These are phyloP conservation scores for Tauraco erythrolophus DNA, from an alignment of 2,113 vertebrate genomes.

Conservation along the genomic window DNA sequence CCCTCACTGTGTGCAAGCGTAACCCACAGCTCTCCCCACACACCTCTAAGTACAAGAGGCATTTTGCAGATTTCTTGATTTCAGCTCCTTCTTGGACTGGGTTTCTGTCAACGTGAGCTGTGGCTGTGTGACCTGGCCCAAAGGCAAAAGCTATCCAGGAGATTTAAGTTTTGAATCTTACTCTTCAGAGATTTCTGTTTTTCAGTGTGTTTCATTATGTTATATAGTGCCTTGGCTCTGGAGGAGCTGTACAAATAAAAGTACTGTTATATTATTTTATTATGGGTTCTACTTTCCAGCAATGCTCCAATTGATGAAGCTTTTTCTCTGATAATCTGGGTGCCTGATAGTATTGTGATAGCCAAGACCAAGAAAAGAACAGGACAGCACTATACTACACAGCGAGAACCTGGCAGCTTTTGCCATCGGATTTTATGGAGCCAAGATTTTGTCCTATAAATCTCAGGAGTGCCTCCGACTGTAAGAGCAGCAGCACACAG, in stretches of 20 bases:
- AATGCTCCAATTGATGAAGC: background rate
- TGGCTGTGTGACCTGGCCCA: background rate
- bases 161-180: background rate
- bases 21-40: background rate
- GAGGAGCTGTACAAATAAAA: background rate
- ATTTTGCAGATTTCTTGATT: background rate
- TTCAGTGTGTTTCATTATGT: background rate
- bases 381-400: rapidly evolving
- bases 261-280: background rate
- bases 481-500: background rate
- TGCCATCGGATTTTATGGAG: background rate
- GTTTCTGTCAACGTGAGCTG: background rate
- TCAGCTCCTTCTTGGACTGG: background rate
- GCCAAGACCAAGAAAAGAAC: background rate
- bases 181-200: background rate
- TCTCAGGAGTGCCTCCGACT: background rate
- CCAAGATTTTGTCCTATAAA: background rate
- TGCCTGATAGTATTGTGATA: background rate
- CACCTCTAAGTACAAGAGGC: rapidly evolving
- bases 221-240: background rate
- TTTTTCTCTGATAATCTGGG: background rate
- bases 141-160: background rate
- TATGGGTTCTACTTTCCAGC: background rate
- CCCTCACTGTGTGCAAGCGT: rapidly evolving
- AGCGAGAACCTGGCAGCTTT: background rate